Conservation (phyloP, 2,113 vertebrate species). For the Meriones unguiculatus region DNA sequence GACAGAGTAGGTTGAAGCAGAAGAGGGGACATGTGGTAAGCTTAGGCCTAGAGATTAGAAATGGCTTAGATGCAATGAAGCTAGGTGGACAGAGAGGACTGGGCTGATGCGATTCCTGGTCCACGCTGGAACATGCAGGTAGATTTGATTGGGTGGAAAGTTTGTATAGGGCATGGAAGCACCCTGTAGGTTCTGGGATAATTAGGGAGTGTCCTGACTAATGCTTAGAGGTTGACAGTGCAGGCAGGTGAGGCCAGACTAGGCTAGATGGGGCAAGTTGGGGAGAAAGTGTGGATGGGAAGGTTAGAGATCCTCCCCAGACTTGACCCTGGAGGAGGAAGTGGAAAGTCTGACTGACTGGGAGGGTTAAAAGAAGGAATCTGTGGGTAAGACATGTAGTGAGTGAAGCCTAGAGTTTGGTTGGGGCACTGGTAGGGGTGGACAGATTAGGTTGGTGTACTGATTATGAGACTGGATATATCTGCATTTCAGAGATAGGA, state of each 20-base stretch:
- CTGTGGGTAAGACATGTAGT: not conserved
- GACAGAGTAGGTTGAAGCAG: not conserved
- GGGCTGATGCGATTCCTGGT: not conserved
- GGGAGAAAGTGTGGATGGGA: not conserved
- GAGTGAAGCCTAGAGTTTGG: not conserved
- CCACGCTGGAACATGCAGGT: not conserved
- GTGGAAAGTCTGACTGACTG: not conserved
- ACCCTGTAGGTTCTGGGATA: not conserved
- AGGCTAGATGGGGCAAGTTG: not conserved
- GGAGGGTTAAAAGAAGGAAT: not conserved
- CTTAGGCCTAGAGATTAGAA: not conserved
- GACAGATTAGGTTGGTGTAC: not conserved
- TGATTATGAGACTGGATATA: not conserved
- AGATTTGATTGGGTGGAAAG: not conserved
- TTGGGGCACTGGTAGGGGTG: not conserved
- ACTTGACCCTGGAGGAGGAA: not conserved
- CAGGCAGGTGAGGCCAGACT: not conserved
- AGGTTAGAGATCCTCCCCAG: not conserved
- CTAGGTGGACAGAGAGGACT: not conserved
- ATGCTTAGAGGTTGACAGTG: not conserved
- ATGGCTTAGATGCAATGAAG: not conserved
- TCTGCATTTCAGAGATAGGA: not conserved
- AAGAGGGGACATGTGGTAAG: not conserved
- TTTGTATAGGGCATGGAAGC: not conserved
- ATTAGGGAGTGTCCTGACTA: not conserved